Base-by-base conservation (phyloP, 2,888 invertebrate genomes). In the Timandra comae region DNA sequence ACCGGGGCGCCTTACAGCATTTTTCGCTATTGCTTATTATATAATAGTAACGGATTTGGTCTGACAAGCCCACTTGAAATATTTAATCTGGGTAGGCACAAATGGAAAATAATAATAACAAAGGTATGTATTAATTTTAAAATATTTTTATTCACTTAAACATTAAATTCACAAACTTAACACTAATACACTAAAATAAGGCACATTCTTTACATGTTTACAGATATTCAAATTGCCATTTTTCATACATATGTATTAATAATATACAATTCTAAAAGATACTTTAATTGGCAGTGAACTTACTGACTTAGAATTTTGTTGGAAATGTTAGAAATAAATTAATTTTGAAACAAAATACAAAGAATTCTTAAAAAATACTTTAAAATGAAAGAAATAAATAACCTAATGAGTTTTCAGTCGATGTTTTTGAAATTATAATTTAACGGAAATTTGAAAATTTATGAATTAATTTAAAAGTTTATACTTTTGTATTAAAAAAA, bases 231-330 rank as follows among this genome's bases (percentile, higher is more conserved):
- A n/a, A 6, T 16, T 16, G 16, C 16, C 16, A 6, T 16, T 16
- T n/a, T n/a, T n/a, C n/a, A n/a, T n/a, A n/a, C n/a, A n/a, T n/a
- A n/a, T n/a, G n/a, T 41, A 16, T 16, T 16, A 16, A 3, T 6
- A 16, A 16, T 3, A 16, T 16, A 5, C 41, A 47, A 33, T 27
- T 12, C 43, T 54, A 60, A 38, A 43, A 56, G 60, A 56, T 63
- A 64, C 54, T n/a, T n/a, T n/a, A 57, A 60, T 64, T 70, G 72
- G 76, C 77, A 76, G 74, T 70, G 69, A 57, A 51, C 49, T 52
- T 48, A 56, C 1, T 68, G 68, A 68, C 68, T 66, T 65, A 65
- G 66, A 63, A 44, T 55, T 16, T 16, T 5, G 6, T 16, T 16
- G 6, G 6, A 52, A 24, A 16, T 32, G 30, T 41, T 35, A 30